Conservation (phyloP, 2,888 invertebrate species). For the Xanthia togata region DNA sequence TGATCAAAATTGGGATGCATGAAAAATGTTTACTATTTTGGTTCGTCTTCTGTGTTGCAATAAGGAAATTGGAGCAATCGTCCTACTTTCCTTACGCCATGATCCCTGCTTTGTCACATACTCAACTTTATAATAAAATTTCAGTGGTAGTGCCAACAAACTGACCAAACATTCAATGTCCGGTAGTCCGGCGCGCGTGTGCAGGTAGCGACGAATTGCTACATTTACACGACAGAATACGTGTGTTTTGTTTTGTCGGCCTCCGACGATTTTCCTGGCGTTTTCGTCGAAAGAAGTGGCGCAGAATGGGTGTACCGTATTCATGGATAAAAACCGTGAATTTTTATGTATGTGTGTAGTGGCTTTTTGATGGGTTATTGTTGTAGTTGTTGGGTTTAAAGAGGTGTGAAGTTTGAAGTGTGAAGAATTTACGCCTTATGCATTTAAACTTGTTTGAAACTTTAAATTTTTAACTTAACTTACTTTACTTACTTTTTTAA, state of each 20-base stretch:
- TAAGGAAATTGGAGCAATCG: too few species aligned
- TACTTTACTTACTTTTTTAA: too few species aligned
- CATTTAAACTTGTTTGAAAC: too few species aligned
- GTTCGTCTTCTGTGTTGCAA: background rate
- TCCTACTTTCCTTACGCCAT: background rate
- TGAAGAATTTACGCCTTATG: too few species aligned
- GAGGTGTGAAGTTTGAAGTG: background rate
- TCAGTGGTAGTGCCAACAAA: conserved; percentile 70
- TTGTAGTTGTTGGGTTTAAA: background rate
- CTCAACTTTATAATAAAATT: background rate
- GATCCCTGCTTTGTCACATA: background rate
- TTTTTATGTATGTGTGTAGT: conserved; percentile 6
- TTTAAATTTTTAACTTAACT: too few species aligned
- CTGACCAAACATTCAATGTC: conserved; percentile 78
- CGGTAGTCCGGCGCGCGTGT: conserved; percentile 47
- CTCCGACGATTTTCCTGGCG: conserved; percentile 53
- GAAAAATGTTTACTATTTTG: background rate
- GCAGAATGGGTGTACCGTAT: conserved; percentile 31
- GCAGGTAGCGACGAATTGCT: conserved; percentile 67
- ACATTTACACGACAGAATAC: conserved; percentile 69
- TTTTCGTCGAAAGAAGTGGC: conserved; percentile 48
- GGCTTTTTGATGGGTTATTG: conserved; percentile 13
- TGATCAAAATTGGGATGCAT: background rate
- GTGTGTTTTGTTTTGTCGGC: conserved; percentile 59
- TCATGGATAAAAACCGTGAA: conserved; percentile 34